Percentiles rank a stretch among this genome's conserved stretches.
These are phyloP conservation scores for Contarinia nasturtii DNA, from an alignment of 1,140 invertebrate species.

Conservation along the genomic window DNA sequence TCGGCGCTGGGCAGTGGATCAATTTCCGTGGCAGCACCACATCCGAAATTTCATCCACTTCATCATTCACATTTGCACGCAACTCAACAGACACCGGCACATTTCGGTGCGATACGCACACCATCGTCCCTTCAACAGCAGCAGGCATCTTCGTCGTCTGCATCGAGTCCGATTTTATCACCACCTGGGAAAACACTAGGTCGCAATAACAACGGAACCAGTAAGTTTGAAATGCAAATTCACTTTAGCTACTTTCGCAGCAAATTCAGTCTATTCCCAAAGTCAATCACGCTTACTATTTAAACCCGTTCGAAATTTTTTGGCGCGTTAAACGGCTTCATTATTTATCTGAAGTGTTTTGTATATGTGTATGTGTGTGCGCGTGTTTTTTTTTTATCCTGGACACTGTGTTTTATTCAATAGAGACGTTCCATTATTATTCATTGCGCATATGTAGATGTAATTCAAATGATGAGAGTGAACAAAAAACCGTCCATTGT, in stretches of 20 bases:
- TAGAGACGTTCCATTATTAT: constrained; percentile 5
- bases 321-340: no score
- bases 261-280: background rate
- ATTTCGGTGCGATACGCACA: constrained; percentile 1
- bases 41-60: constrained; percentile 2
- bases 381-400: no score
- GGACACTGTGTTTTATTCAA: background rate
- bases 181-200: constrained; percentile 24
- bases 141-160: constrained; percentile 11
- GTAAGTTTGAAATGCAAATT: constrained; percentile 14
- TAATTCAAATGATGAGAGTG: background rate
- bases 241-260: background rate
- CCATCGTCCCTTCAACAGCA: background rate
- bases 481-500: background rate
- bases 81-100: background rate
- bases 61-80: constrained; percentile 1
- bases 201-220: constrained; percentile 25
- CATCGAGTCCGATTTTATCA: constrained; percentile 21
- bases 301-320: background rate
- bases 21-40: constrained; percentile 5
- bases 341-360: no score
- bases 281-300: background rate
- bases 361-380: no score
- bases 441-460: background rate
- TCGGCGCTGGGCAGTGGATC: background rate